These are phyloP conservation scores for Entomyzon cyanotis DNA, from an alignment of 2,113 vertebrate genomes.

Conservation along the genomic window DNA sequence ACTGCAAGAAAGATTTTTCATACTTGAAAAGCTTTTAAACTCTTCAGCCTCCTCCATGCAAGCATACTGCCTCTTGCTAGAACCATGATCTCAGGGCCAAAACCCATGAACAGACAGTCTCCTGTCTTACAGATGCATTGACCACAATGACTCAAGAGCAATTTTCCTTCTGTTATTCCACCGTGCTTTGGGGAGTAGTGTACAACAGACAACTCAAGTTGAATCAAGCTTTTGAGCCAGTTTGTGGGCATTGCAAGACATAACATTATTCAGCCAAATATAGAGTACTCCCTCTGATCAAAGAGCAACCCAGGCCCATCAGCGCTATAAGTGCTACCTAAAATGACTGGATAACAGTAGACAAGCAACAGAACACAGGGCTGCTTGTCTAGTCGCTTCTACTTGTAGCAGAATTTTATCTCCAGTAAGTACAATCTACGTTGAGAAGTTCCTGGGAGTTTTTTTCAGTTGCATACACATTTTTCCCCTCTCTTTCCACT, in stretches of 20 bases:
- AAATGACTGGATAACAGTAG: neutral
- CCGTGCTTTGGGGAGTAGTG: neutral
- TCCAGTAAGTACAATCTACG: constrained; percentile 6
- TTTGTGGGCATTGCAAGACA: neutral
- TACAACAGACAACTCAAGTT: neutral
- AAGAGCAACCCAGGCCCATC: neutral
- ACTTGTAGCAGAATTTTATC: neutral
- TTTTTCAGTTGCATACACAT: neutral
- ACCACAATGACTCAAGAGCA: neutral
- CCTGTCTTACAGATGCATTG: neutral
- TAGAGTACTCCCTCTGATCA: neutral
- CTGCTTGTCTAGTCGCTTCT: neutral
- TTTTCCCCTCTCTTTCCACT: neutral
- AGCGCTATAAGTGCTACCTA: neutral
- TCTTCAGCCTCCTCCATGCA: neutral
- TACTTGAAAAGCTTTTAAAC: neutral
- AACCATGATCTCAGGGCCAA: neutral
- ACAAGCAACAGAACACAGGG: neutral
- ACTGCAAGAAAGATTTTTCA: neutral
- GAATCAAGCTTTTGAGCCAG: neutral
- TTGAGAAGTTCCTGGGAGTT: neutral
- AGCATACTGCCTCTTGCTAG: neutral
- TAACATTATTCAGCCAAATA: neutral
- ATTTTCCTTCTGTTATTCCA: constrained; percentile 13
- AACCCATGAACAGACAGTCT: neutral